Evolutionary conservation across 2,888 invertebrate species (phyloP), one percentile per base, ranked within the genome.

Genomic region (Thysanoteuthis rhombus): DNA sequence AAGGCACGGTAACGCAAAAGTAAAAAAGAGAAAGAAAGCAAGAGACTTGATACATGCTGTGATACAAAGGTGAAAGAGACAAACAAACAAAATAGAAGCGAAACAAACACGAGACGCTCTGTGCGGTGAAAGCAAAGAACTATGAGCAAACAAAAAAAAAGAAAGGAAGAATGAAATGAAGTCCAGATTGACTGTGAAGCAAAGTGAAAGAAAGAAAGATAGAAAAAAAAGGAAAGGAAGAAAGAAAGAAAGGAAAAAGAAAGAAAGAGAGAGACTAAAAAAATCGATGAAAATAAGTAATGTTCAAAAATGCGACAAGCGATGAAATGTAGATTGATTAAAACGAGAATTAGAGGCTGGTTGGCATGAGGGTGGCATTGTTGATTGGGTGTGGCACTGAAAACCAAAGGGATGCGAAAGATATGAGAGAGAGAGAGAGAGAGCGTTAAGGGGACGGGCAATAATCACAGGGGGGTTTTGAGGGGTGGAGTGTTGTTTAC

Each of bases 1-100:
- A 0, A n/a, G 3, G n/a, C n/a, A 16, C 16, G 0, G 10, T 10
- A 75, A 75, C 0, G n/a, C 1, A 75, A 32, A 4, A 0, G 1
- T n/a, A 75, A 75, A 10, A 10, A 75, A 75, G 12, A n/a, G n/a
- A 32, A 75, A 75, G 5, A 25, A 58, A 42, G 42, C 12, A 12
- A 42, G 42, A 42, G 12, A 12, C 42, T 42, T 12, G 5, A 42
- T n/a, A n/a, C n/a, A n/a, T n/a, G n/a, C n/a, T n/a, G n/a, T n/a
- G 19, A 45, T 12, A 45, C 12, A 45, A 19, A 45, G 19, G 19
- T 12, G 19, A 58, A 58, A 3, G 32, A 32, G 32, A 8, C 28
- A 28, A 58, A 32, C 28, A 58, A 58, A 8, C 0, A 58, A 58
- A 32, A 58, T 32, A 58, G 58, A 28, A 32, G 25, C 32, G 8